Evolutionary conservation across 2,797 vertebrate species (phyloP), one percentile per base, ranked within the genome.

Genomic region (Muscicapa striata): DNA sequence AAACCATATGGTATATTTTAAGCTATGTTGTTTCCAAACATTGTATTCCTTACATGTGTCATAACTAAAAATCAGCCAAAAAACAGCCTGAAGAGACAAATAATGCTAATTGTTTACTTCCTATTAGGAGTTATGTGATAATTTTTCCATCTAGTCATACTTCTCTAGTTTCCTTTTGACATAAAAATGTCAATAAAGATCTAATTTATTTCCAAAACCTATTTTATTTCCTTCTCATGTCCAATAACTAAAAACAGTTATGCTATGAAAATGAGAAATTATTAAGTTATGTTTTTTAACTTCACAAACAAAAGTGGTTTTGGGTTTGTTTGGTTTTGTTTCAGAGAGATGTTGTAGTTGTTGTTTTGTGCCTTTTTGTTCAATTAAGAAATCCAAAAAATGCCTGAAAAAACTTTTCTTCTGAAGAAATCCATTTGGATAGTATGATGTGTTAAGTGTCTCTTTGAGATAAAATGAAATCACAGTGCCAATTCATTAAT

Each of bases 1-100:
- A 90, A 91, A 90, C 16, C 36, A 85, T 94, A 67, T 89, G 46
- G 12, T 57, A 76, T 85, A 38, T 59, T 70, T 89, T 48, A 80
- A 72, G 23, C 4, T 84, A 43, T 75, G 15, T 84, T 94, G 27
- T 84, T 85, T 87, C 55, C 66, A 73, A 77, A 81, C 4, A 40
- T 19, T 87, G 29, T 48, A 73, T 78, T 92, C 27, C 26, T 94
- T 80, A 69, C 18, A 73, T 58, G 9, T 24, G 24, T 81, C 62
- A 68, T 48, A 80, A 90, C 15, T 59, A 81, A 83, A 93, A 87
- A 32, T 45, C 20, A 81, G 52, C 54, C 82, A 87, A 87, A 93
- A 74, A 78, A 23, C 22, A 52, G 67, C 46, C 46, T 73, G 40
- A 83, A 93, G 66, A 72, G 34, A 67, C 4, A 84, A 89, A 73